Percentiles rank a stretch among this genome's conserved stretches.
Conservation (phyloP, 2,113 vertebrate species). For the Bubalus kerabau region DNA sequence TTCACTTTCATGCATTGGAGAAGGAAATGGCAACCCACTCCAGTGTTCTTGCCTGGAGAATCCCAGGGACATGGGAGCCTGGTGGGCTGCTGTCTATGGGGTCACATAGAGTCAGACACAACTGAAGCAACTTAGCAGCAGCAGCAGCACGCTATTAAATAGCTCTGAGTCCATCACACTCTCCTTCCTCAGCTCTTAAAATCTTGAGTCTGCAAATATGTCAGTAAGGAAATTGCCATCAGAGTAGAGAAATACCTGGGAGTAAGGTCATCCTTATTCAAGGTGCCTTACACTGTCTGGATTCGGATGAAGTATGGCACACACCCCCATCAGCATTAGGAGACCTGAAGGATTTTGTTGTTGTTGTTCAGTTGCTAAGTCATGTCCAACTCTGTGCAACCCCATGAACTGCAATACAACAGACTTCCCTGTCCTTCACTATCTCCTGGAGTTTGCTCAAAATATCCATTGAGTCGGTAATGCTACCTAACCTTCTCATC, state of each 20-base stretch:
- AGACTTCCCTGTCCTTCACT: not conserved
- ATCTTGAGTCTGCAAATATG: not conserved
- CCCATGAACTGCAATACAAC: not conserved
- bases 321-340: not conserved
- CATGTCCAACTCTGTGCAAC: not conserved
- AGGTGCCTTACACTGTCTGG: not conserved
- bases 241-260: not conserved
- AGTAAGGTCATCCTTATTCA: too few relatives aligned
- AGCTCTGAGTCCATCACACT: not conserved
- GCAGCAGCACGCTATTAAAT: not conserved
- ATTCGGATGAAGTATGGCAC: not conserved
- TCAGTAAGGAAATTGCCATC: not conserved
- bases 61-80: too few relatives aligned
- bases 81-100: too few relatives aligned
- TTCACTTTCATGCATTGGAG: too few relatives aligned
- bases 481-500: not conserved
- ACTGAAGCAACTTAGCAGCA: too few relatives aligned
- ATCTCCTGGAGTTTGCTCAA: not conserved
- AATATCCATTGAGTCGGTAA: not conserved
- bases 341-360: not conserved
- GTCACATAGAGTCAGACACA: fast-evolving
- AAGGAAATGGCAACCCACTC: too few relatives aligned
- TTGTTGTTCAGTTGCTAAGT: not conserved
- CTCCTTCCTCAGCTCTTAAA: not conserved
- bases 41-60: too few relatives aligned